phyloP scores from a whole-genome alignment of 2,888 invertebrate genomes.

The Aspidiotus destructor region DNA sequence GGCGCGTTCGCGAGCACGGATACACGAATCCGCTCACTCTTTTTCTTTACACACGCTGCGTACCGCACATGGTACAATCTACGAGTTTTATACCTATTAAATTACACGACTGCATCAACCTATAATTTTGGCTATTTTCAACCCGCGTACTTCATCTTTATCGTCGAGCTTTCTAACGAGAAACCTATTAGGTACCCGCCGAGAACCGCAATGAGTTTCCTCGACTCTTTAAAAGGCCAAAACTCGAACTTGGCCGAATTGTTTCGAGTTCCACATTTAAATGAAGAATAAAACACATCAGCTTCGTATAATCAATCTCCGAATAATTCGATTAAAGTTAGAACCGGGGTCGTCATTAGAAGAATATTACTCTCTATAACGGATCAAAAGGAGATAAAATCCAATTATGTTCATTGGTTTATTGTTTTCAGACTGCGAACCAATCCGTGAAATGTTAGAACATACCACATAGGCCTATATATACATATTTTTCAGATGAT shows the following conservation, averaged over 20 bases:
- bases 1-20: constrained; percentile 18
- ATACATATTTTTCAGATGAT: not conserved
- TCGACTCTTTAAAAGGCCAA: constrained; percentile 19
- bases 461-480: constrained; percentile 6
- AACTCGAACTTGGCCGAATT: constrained; percentile 29
- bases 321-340: not conserved
- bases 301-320: not conserved
- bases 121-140: constrained; percentile 3
- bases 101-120: not conserved
- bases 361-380: constrained; percentile 9
- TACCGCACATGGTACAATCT: not conserved
- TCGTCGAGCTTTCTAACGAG: constrained; percentile 5
- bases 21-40: not conserved
- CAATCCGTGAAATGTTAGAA: constrained; percentile 20
- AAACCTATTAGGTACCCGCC: constrained; percentile 13
- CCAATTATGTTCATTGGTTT: constrained; percentile 29
- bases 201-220: constrained; percentile 12
- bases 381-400: constrained; percentile 16
- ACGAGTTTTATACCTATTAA: not conserved
- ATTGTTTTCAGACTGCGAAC: constrained; percentile 21
- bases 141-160: constrained; percentile 4
- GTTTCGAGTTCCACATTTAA: no score
- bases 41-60: not conserved
- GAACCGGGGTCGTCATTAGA: not conserved
- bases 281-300: not conserved